phyloP scores from a whole-genome alignment of 2,797 vertebrate genomes.

The Coreius guichenoti region DNA sequence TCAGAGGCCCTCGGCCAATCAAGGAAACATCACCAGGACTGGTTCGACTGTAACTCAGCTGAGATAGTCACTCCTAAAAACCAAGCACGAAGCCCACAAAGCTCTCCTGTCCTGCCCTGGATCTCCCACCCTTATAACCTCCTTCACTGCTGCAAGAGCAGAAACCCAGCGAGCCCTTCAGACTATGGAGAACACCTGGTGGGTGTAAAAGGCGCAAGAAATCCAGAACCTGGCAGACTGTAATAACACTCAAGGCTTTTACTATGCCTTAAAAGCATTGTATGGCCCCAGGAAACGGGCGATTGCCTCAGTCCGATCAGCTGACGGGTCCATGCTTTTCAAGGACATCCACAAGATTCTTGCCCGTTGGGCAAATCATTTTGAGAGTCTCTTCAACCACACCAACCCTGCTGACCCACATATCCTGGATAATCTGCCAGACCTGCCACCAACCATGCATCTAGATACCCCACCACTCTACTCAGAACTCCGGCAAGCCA shows the following conservation, averaged over 20 bases:
- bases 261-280: too few species aligned
- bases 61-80: neutral
- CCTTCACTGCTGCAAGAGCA: neutral
- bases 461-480: neutral
- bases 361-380: neutral
- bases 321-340: too few species aligned
- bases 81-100: conserved; percentile 25
- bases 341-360: neutral
- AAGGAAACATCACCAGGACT: conserved; percentile 31
- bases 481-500: neutral
- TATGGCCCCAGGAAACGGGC: too few species aligned
- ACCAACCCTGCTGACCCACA: neutral
- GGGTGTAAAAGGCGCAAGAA: too few species aligned
- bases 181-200: neutral
- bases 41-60: conserved; percentile 17
- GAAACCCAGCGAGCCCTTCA: neutral
- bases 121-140: neutral
- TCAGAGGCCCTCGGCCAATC: neutral
- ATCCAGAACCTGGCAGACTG: too few species aligned
- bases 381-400: conserved; percentile 10
- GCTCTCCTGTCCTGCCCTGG: conserved; percentile 27
- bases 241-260: too few species aligned
- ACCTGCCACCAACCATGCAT: neutral
- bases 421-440: neutral
- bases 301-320: too few species aligned